A percentile compares a stretch with the other conserved stretches of the same genome.
Conservation (phyloP, 1,140 invertebrate species). For the Zaprionus ornatus region DNA sequence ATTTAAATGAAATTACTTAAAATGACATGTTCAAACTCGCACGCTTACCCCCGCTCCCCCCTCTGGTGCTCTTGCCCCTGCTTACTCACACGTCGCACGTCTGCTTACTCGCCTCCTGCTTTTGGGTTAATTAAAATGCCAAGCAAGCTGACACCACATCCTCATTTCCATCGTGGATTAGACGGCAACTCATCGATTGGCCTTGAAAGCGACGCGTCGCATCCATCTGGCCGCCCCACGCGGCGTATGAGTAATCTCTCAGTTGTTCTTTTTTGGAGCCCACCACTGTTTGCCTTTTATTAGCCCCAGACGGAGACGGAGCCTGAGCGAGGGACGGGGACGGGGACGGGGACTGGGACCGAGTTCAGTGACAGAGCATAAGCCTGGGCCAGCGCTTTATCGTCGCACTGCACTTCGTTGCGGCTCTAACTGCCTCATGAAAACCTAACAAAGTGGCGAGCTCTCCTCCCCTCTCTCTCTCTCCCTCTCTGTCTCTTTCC, state of each 20-base stretch:
- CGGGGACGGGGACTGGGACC: neutral
- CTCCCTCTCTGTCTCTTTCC: neutral
- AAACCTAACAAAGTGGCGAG: conserved; percentile 31
- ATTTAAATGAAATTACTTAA: conserved; percentile 61
- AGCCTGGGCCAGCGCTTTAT: conserved; percentile 8
- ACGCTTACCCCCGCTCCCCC: neutral
- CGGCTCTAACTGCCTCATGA: conserved; percentile 28
- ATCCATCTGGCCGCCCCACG: neutral
- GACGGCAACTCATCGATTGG: conserved; percentile 13
- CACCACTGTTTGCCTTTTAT: neutral
- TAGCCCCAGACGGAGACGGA: neutral
- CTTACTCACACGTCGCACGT: neutral
- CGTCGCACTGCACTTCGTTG: conserved; percentile 15
- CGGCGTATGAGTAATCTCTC: conserved; percentile 1
- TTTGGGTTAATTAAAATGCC: conserved; percentile 49
- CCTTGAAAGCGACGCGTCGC: conserved; percentile 1
- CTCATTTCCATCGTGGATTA: conserved; percentile 15
- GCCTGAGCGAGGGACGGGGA: neutral
- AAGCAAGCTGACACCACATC: conserved; percentile 20
- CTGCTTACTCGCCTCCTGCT: neutral
- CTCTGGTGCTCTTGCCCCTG: no score
- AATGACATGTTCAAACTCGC: conserved; percentile 46
- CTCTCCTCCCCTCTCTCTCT: neutral
- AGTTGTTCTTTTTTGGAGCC: neutral
- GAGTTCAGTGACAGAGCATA: neutral